Evolutionary conservation across 1,140 invertebrate genomes (phyloP).

Genomic region (Nixonia krombeini): DNA sequence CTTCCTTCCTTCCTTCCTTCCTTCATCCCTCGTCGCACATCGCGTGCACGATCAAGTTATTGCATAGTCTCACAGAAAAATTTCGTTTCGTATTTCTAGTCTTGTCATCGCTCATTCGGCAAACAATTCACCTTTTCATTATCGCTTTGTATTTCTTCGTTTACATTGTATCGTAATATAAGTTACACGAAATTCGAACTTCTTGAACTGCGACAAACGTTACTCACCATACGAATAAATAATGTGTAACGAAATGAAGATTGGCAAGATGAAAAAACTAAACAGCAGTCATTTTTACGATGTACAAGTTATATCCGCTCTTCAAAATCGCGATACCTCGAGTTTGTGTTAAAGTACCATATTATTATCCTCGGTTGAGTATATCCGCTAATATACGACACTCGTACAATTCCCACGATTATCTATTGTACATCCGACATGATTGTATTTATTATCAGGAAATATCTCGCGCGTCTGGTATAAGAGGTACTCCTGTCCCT

Average conservation of each 20-base stretch:
- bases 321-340: conserved; percentile 22
- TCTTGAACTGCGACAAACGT: no score
- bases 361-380: conserved; percentile 53
- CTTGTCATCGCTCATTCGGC: not conserved
- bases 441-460: conserved; percentile 19
- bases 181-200: no score
- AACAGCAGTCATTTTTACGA: no score
- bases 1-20: conserved; percentile 21
- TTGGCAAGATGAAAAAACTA: no score
- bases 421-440: conserved; percentile 30
- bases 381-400: conserved; percentile 40
- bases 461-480: conserved; percentile 16
- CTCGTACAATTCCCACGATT: conserved; percentile 43
- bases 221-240: no score
- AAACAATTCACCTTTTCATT: no score
- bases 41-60: conserved; percentile 27
- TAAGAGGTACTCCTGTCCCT: conserved; percentile 11
- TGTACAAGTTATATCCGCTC: conserved; percentile 23
- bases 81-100: not conserved
- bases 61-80: conserved; percentile 14
- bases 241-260: no score
- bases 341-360: conserved; percentile 44
- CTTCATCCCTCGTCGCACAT: conserved; percentile 16
- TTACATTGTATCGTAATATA: no score
- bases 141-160: no score